Evolutionary conservation across 2,113 vertebrate species (phyloP), one percentile per base, ranked within the genome.

Genomic region (Vimba vimba): DNA sequence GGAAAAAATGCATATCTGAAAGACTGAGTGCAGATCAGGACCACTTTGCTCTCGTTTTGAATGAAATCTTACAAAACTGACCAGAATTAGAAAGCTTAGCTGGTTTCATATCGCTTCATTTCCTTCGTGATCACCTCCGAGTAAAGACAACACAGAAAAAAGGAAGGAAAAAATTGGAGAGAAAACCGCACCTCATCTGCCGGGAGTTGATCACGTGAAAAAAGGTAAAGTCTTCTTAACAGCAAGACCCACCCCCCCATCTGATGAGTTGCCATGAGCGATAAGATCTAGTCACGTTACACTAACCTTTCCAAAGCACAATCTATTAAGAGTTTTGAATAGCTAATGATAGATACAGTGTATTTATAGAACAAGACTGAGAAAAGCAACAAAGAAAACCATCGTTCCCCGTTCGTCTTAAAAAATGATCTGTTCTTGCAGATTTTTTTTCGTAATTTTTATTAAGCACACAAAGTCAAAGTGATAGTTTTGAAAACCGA

Each of bases 321-420:
- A 95, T 94, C 96, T 97, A 97, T 95, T 90, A 95, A 96, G 94
- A 96, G 92, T 95, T 95, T 94, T 95, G 95, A 95, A 95, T 92
- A 96, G 95, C 95, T 96, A 96, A 96, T 96, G 96, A 95, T 95
- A 96, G 95, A 96, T 97, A 97, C 95, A 97, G 95, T 94, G 94
- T 92, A 95, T 94, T 95, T 93, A 95, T 96, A 96, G 94, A 95
- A 95, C 89, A 9, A 92, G 94, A 93, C 80, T 55, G 92, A 94
- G 39, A 66, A 86, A 74, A 33, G 78, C 45, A 60, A 85, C 82
- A 50, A 43, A 43, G 73, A 87, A 90, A 80, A 90, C 84, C 89
- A 91, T 91, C 93, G 90, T 87, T 93, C 92, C 95, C 95, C 94
- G 93, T 94, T 91, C 92, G 39, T 79, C 84, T 86, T 86, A 50